A percentile compares a stretch with the other conserved stretches of the same genome.
Conservation (phyloP, 1,140 invertebrate species). For the Meloidogyne floridensis region DNA sequence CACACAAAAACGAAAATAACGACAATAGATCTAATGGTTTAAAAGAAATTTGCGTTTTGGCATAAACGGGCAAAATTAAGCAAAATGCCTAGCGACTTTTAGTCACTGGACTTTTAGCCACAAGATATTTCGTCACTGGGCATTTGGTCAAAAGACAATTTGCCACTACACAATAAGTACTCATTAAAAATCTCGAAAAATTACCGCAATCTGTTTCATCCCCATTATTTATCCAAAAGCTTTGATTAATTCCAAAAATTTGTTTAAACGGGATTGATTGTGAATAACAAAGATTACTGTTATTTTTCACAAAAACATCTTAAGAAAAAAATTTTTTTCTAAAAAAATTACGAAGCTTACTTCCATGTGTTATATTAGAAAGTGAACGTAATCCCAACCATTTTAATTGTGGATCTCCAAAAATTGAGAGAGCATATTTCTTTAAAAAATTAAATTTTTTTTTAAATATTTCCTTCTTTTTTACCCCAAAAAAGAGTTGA, state of each 20-base stretch:
- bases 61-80: too few relatives aligned
- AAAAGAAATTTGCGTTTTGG: too few relatives aligned
- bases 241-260: constrained; percentile 41
- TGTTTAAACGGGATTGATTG: constrained; percentile 42
- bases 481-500: constrained; percentile 27
- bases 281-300: constrained; percentile 46
- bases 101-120: too few relatives aligned
- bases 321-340: neutral
- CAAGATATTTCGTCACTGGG: too few relatives aligned
- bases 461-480: neutral
- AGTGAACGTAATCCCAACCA: constrained; percentile 46
- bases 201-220: neutral
- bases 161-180: too few relatives aligned
- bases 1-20: too few relatives aligned
- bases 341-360: neutral
- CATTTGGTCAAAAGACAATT: too few relatives aligned
- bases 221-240: constrained; percentile 27
- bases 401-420: constrained; percentile 43
- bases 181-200: constrained; percentile 12
- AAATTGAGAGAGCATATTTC: constrained; percentile 49
- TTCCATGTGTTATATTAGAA: constrained; percentile 39
- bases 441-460: neutral
- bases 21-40: too few relatives aligned
- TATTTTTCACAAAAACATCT: constrained; percentile 32
- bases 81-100: too few relatives aligned